phyloP scores from a whole-genome alignment of 2,797 vertebrate genomes.

The Coranthus polyacanthus region DNA sequence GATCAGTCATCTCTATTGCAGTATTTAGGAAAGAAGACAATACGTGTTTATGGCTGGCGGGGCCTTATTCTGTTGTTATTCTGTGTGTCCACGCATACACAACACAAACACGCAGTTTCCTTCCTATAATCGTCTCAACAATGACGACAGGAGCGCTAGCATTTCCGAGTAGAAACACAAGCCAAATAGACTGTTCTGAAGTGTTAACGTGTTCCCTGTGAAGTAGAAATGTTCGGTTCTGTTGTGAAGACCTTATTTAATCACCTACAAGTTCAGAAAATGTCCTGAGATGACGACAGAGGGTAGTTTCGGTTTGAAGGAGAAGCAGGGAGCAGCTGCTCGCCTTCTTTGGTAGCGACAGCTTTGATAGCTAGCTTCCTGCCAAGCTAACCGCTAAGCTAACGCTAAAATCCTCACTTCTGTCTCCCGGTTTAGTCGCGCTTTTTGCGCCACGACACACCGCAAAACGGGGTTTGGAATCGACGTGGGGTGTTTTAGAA shows the following conservation, averaged over 20 bases:
- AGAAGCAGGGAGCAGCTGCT: constrained; percentile 34
- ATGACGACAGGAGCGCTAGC: constrained; percentile 57
- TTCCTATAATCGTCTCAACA: constrained; percentile 58
- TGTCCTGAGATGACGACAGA: rapidly evolving
- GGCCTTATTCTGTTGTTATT: too few relatives aligned
- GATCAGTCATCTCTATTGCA: too few relatives aligned
- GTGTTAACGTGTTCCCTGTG: not conserved
- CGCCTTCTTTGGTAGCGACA: constrained; percentile 20
- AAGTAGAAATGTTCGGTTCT: rapidly evolving
- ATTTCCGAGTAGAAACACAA: constrained; percentile 29
- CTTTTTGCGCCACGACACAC: constrained; percentile 39
- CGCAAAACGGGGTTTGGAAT: not conserved
- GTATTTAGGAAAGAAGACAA: too few relatives aligned
- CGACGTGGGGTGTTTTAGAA: rapidly evolving
- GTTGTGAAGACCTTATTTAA: rapidly evolving
- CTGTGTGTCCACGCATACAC: too few relatives aligned
- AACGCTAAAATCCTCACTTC: constrained; percentile 63
- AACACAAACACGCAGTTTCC: constrained; percentile 55
- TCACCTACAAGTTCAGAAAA: rapidly evolving
- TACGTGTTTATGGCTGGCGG: too few relatives aligned
- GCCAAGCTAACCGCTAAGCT: constrained; percentile 71
- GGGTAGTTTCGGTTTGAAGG: constrained; percentile 47
- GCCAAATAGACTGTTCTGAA: constrained; percentile 4
- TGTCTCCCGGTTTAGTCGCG: constrained; percentile 6
- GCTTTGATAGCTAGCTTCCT: constrained; percentile 55